Percentiles rank a stretch among this genome's conserved stretches.
Conservation (phyloP, 2,888 invertebrate species). For the Andricus quercusramuli region DNA sequence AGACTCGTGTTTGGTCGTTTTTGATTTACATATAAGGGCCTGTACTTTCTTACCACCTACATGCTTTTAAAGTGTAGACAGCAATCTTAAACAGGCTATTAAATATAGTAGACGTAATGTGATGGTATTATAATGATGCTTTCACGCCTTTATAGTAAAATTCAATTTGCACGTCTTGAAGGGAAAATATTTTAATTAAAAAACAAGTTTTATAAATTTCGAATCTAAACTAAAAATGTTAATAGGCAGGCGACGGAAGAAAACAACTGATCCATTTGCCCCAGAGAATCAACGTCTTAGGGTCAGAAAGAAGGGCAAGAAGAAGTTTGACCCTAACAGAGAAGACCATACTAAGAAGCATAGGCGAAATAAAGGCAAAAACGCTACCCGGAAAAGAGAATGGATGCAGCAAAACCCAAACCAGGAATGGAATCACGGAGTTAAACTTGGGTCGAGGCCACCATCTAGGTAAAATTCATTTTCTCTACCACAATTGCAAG, state of each 20-base stretch:
- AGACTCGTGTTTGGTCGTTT: constrained; percentile 23
- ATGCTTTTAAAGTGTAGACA: constrained; percentile 25
- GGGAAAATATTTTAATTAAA: neutral
- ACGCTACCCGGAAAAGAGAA: constrained; percentile 54
- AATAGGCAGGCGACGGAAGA: constrained; percentile 68
- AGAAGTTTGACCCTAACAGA: constrained; percentile 41
- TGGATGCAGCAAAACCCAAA: constrained; percentile 57
- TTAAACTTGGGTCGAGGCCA: constrained; percentile 71
- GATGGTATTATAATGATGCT: constrained; percentile 1
- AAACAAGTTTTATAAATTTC: neutral
- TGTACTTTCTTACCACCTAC: constrained; percentile 30
- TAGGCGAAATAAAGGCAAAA: constrained; percentile 29
- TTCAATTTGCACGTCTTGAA: neutral
- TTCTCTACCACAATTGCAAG: constrained; percentile 15
- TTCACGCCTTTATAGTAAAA: constrained; percentile 2
- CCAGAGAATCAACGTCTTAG: constrained; percentile 72
- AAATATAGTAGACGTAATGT: neutral
- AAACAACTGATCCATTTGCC: constrained; percentile 62
- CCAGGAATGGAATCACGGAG: constrained; percentile 71
- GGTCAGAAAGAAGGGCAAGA: constrained; percentile 53
- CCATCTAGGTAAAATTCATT: constrained; percentile 62
- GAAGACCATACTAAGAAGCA: constrained; percentile 63
- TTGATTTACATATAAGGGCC: constrained; percentile 32
- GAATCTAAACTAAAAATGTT: constrained; percentile 33
- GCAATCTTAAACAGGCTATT: constrained; percentile 22